A percentile compares a stretch with the other conserved stretches of the same genome.
Evolutionary conservation across 1,140 invertebrate genomes (phyloP).

Genomic region (Thalassaphorura encarpata): DNA sequence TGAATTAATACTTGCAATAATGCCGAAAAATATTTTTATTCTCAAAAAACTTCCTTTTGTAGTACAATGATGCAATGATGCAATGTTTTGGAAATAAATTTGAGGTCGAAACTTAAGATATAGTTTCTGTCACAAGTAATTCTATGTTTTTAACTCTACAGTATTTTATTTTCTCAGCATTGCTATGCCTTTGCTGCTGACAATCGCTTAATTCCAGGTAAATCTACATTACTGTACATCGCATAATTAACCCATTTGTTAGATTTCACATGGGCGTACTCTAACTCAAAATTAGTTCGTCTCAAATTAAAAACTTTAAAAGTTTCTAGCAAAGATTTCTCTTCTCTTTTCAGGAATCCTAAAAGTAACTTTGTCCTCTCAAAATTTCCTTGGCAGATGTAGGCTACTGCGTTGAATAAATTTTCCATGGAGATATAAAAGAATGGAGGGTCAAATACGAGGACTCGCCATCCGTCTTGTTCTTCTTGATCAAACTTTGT

Average conservation of each 20-base stretch:
- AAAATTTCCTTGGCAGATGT: constrained; percentile 18
- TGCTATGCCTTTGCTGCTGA: too few species aligned
- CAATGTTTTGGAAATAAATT: too few species aligned
- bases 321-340: constrained; percentile 19
- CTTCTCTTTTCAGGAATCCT: constrained; percentile 26
- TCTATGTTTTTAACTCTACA: too few species aligned
- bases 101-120: too few species aligned
- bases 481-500: constrained; percentile 6
- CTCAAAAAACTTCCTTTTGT: too few species aligned
- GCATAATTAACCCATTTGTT: constrained; percentile 31
- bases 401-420: constrained; percentile 19
- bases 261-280: constrained; percentile 29
- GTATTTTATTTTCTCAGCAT: too few species aligned
- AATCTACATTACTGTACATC: constrained; percentile 26
- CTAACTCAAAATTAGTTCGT: constrained; percentile 21
- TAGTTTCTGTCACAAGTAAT: too few species aligned
- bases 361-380: constrained; percentile 24
- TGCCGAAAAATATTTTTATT: too few species aligned
- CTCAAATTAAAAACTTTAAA: constrained; percentile 25
- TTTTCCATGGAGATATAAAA: constrained; percentile 28
- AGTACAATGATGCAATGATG: too few species aligned
- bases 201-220: constrained; percentile 27
- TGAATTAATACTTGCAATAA: too few species aligned
- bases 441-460: constrained; percentile 29
- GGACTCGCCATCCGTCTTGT: constrained; percentile 17